Base-by-base conservation (phyloP, 2,888 invertebrate species). In the Oscheius sp. region DNA sequence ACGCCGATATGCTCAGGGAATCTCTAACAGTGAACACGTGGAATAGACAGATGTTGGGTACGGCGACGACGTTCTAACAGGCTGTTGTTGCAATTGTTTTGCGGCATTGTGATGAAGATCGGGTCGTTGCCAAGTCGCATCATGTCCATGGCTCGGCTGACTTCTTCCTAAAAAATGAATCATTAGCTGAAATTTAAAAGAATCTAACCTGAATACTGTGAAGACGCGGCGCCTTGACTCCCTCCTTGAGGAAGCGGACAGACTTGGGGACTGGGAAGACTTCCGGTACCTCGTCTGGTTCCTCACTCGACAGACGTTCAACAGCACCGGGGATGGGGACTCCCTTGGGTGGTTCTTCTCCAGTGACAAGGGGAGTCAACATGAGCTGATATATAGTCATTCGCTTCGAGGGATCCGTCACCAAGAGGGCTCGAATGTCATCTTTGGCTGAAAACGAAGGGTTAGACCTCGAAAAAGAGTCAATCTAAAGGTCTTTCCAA, bases 351-450 rank as follows among this genome's bases (percentile, higher is more conserved):
- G 70, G 74, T 2, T 70, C 73, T 70, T 78, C 77, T 68, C 83
- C 83, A 48, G 78, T 84, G 35, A 87, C 80, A 59, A 87, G 73
- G 13, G 80, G 77, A 4, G 82, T 82, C 13, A 73, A 66, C 86
- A 87, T 86, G 66, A 88, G 73, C 65, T 85, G 81, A 60, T 89
- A 81, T 75, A 88, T 88, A 11, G 85, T 85, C 53, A 85, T 80
- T 51, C 88, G 81, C 62, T 82, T 79, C 50, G 78, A 63, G 32
- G 88, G 88, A 74, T 87, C 86, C n/a, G 87, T 88, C 29, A 79
- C 74, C 66, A 88, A 70, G 66, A 88, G 76, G 47, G 82, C 77
- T 7, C 82, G 79, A 71, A 87, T 86, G 73, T 77, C 84, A 60
- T 86, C 83, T 75, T 88, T 86, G 21, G 87, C 87, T 87, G 79